Conservation (phyloP, 2,888 invertebrate species). For the Nomada goodeniana region DNA sequence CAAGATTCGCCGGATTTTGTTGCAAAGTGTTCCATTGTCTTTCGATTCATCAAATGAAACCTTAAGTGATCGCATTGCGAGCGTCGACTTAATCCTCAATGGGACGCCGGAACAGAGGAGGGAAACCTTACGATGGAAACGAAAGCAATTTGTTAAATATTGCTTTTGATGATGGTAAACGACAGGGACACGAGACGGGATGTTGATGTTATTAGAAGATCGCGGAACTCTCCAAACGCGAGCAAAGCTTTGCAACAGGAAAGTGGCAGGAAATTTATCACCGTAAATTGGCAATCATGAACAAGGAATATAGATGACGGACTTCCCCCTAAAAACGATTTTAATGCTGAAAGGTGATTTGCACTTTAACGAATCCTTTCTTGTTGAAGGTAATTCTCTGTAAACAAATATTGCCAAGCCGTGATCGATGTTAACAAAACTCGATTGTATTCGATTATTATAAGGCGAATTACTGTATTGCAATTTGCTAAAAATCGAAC, state of each 20-base stretch:
- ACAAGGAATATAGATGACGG: too few species aligned
- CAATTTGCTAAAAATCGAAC: too few species aligned
- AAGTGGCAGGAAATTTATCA: background rate
- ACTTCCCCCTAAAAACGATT: too few species aligned
- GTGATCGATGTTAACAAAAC: too few species aligned
- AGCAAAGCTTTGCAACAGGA: background rate
- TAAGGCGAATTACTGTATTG: too few species aligned
- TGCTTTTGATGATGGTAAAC: slow-evolving; percentile 74
- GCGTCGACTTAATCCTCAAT: slow-evolving; percentile 65
- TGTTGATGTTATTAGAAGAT: background rate
- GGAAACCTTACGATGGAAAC: slow-evolving; percentile 62
- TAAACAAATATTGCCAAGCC: too few species aligned
- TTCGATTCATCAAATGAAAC: slow-evolving; percentile 77
- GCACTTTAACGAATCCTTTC: too few species aligned
- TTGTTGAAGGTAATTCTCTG: too few species aligned
- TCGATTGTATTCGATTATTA: too few species aligned
- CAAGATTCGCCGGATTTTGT: slow-evolving; percentile 47
- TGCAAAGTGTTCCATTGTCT: slow-evolving; percentile 70
- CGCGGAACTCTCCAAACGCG: background rate
- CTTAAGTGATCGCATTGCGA: slow-evolving; percentile 63
- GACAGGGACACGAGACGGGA: slow-evolving; percentile 49
- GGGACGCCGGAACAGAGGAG: slow-evolving; percentile 32
- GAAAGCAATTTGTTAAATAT: slow-evolving; percentile 83
- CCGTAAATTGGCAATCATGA: too few species aligned
- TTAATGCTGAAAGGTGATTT: too few species aligned